Evolutionary conservation across 2,797 vertebrate genomes (phyloP).

Genomic region (Pempheris klunzingeri): DNA sequence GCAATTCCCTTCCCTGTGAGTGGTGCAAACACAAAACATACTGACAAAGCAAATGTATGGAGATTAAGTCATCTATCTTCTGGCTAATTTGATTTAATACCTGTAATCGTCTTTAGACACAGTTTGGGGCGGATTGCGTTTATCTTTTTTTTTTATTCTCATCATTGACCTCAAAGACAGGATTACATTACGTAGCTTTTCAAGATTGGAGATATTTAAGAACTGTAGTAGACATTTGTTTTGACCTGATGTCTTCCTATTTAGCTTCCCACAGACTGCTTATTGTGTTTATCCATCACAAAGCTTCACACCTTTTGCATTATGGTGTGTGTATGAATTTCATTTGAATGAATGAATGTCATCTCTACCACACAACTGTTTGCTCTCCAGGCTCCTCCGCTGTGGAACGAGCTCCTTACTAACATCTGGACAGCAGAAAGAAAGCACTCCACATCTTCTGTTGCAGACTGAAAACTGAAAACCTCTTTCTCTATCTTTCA

Average conservation of each 20-base stretch:
- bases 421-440: too few species aligned
- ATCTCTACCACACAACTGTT: too few species aligned
- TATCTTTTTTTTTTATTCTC: constrained; percentile 1
- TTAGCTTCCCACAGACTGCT: neutral
- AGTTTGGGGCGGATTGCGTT: constrained; percentile 8
- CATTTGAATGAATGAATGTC: too few species aligned
- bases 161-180: neutral
- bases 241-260: neutral
- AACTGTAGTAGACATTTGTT: neutral
- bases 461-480: too few species aligned
- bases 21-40: constrained; percentile 58
- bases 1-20: constrained; percentile 56
- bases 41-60: constrained; percentile 65
- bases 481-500: too few species aligned
- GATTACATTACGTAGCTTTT: neutral
- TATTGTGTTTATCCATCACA: neutral
- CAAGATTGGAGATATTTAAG: neutral
- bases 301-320: neutral
- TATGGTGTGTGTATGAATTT: too few species aligned
- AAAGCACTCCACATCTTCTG: too few species aligned
- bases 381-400: too few species aligned
- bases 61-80: constrained; percentile 71
- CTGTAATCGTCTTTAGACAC: constrained; percentile 37
- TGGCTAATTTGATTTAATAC: constrained; percentile 64
- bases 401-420: too few species aligned